Evolutionary conservation across 2,888 invertebrate genomes (phyloP).

Genomic region (Microplitis deprimator): DNA sequence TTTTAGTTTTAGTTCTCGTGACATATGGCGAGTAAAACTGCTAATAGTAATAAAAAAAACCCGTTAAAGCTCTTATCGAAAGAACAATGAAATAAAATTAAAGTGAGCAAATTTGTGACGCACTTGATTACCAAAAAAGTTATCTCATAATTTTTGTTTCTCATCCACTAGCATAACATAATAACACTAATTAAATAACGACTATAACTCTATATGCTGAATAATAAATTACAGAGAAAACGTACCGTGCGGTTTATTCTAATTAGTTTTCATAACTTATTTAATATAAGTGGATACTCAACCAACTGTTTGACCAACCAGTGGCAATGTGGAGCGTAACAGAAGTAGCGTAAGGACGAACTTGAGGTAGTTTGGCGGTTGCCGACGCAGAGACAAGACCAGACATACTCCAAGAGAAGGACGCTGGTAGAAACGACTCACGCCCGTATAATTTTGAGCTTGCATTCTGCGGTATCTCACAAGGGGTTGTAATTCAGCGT

Average conservation of each 20-base stretch:
- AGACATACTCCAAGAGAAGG: conserved; percentile 33
- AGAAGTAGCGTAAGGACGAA: conserved; percentile 32
- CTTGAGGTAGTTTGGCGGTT: conserved; percentile 30
- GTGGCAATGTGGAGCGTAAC: conserved; percentile 24
- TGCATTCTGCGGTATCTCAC: conserved; percentile 69
- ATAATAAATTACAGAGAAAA: neutral
- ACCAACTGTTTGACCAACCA: neutral
- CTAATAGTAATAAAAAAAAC: conserved; percentile 13
- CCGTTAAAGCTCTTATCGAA: conserved; percentile 2
- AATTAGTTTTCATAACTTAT: conserved; percentile 9
- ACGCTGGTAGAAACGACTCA: conserved; percentile 61
- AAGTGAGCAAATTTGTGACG: neutral
- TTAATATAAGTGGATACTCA: conserved; percentile 2
- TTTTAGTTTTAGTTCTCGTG: conserved; percentile 31
- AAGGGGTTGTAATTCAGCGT: conserved; percentile 68
- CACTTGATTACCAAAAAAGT: neutral
- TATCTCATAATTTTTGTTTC: neutral
- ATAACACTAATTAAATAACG: neutral
- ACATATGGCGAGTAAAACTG: conserved; percentile 47
- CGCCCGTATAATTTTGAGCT: conserved; percentile 69
- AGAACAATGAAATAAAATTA: conserved; percentile 14
- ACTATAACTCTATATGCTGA: neutral
- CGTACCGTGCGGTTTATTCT: neutral
- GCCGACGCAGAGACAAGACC: conserved; percentile 34
- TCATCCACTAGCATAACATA: neutral